Conservation (phyloP, 2,113 vertebrate genomes). For the Corythaixoides concolor region DNA sequence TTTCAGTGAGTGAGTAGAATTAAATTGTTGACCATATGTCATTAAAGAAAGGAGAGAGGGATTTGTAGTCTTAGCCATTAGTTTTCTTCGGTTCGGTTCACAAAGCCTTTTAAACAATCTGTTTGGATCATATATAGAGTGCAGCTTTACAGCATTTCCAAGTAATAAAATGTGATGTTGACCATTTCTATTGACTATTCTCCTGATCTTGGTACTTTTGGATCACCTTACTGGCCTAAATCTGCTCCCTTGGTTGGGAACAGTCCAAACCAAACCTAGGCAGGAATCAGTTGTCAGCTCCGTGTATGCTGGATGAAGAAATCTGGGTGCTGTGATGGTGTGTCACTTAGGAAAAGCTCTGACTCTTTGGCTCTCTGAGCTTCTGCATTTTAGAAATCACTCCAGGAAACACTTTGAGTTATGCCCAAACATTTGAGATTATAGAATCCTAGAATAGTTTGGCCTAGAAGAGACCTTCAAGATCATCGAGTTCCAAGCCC, state of each 20-base stretch:
- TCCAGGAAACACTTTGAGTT: not conserved
- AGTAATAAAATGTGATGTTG: not conserved
- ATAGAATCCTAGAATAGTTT: no score
- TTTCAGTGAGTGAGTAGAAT: not conserved
- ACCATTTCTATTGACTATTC: not conserved
- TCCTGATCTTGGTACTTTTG: not conserved
- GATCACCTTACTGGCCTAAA: not conserved
- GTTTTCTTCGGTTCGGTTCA: not conserved
- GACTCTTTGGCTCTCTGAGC: not conserved
- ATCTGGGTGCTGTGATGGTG: not conserved
- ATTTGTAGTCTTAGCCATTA: not conserved
- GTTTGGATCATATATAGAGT: not conserved
- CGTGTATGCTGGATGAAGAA: not conserved
- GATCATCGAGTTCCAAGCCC: no score
- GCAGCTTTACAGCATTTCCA: not conserved
- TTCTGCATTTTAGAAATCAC: not conserved
- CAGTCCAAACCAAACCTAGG: not conserved
- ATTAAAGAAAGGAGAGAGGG: not conserved
- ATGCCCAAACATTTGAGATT: not conserved
- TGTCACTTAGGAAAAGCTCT: not conserved
- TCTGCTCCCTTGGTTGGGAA: not conserved
- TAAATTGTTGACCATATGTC: not conserved
- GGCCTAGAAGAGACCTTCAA: no score
- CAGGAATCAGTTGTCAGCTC: not conserved
- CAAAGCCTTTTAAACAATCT: not conserved